These are phyloP conservation scores for Urosaurus nigricauda DNA, from an alignment of 2,797 vertebrate genomes.

Conservation along the genomic window DNA sequence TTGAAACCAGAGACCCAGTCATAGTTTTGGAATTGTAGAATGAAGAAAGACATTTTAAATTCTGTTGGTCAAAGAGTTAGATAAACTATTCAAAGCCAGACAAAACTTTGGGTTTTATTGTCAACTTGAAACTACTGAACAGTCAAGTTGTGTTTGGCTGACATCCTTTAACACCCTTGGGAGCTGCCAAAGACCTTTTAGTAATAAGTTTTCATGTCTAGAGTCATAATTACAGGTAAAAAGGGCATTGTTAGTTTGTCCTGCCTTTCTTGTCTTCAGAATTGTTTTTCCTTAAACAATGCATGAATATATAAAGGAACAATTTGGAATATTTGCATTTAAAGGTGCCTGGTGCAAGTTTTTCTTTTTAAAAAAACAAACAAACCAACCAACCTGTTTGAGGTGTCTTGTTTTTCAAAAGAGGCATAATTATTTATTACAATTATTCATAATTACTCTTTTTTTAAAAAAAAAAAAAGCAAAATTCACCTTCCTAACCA, in stretches of 20 bases:
- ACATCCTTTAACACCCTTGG: constrained; percentile 28
- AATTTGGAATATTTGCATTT: constrained; percentile 37
- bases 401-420: constrained; percentile 52
- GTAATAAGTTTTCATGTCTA: constrained; percentile 41
- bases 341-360: background rate
- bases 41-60: constrained; percentile 36
- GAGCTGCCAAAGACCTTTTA: constrained; percentile 54
- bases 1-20: constrained; percentile 50
- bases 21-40: constrained; percentile 32
- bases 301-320: background rate
- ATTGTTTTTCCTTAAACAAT: background rate
- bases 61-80: constrained; percentile 38
- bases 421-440: constrained; percentile 15
- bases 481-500: background rate
- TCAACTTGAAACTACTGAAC: constrained; percentile 29
- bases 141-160: constrained; percentile 56
- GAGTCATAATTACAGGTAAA: constrained; percentile 52
- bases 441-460: constrained; percentile 37
- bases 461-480: constrained; percentile 12
- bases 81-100: constrained; percentile 31
- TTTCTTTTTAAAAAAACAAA: background rate
- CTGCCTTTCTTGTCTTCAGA: constrained; percentile 28
- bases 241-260: constrained; percentile 39
- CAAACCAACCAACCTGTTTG: too few relatives aligned
- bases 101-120: constrained; percentile 40